Evolutionary conservation across 2,797 vertebrate genomes (phyloP).

Genomic region (Mallotus villosus): DNA sequence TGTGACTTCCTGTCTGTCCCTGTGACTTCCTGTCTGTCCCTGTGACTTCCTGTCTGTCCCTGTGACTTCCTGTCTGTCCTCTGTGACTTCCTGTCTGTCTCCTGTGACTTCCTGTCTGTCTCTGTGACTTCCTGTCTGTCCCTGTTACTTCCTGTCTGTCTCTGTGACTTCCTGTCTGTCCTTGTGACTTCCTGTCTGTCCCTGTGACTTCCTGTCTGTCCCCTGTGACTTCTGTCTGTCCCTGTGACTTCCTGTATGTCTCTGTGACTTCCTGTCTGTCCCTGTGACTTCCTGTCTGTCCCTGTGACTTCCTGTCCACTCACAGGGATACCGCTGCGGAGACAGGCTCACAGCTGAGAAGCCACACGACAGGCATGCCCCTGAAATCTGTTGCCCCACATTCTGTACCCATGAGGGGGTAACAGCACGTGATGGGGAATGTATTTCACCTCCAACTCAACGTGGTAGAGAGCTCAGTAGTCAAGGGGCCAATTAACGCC

Average conservation of each 20-base stretch:
- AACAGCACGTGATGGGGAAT: conserved; percentile 60
- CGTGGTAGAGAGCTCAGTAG: conserved; percentile 53
- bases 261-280: conserved; percentile 48
- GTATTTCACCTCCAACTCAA: conserved; percentile 58
- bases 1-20: conserved; percentile 51
- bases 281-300: conserved; percentile 36
- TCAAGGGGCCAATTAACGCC: conserved; percentile 73
- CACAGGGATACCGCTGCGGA: conserved; percentile 39
- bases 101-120: conserved; percentile 46
- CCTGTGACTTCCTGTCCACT: conserved; percentile 46
- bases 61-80: conserved; percentile 51
- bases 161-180: conserved; percentile 48
- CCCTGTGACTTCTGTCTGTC: too few relatives aligned
- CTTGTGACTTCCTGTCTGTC: too few relatives aligned
- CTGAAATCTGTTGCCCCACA: conserved; percentile 59
- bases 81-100: too few relatives aligned
- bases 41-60: conserved; percentile 46
- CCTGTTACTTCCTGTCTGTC: too few relatives aligned
- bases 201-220: conserved; percentile 48
- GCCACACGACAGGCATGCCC: conserved; percentile 58
- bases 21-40: too few relatives aligned
- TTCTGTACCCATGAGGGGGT: conserved; percentile 56
- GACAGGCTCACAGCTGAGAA: conserved; percentile 69
- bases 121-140: conserved; percentile 48
- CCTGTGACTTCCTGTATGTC: conserved; percentile 48